A percentile compares a stretch with the other conserved stretches of the same genome.
phyloP scores from a whole-genome alignment of 2,113 vertebrate species.

The Saguinus imperator region DNA sequence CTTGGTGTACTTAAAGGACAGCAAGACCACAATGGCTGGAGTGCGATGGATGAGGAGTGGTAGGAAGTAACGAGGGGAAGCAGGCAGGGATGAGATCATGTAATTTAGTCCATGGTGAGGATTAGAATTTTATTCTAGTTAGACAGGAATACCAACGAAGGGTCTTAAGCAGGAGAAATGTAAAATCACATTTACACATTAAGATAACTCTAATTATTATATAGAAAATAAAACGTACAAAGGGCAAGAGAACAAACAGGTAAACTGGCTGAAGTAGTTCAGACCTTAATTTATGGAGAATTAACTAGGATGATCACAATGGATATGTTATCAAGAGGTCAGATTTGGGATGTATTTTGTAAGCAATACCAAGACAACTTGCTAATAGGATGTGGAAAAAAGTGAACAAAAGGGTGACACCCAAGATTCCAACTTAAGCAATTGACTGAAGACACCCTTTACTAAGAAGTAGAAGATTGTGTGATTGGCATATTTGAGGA shows the following conservation, averaged over 20 bases:
- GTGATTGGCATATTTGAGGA: not conserved
- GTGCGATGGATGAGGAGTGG: not conserved
- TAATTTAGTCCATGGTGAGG: not conserved
- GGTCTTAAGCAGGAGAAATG: not conserved
- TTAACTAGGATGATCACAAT: not conserved
- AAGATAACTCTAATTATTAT: not conserved
- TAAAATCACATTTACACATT: not conserved
- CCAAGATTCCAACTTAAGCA: not conserved
- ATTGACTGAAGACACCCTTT: not conserved
- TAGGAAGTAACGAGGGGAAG: not conserved
- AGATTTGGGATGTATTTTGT: not conserved
- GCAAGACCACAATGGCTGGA: not conserved
- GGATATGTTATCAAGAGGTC: not conserved
- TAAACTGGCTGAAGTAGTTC: not conserved
- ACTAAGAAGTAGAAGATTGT: not conserved
- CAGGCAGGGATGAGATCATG: not conserved
- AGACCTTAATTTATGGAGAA: not conserved
- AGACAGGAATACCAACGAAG: no score
- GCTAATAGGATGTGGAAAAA: not conserved
- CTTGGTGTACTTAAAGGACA: not conserved
- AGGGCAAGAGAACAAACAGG: not conserved
- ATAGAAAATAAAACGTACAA: not conserved
- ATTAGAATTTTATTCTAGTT: not conserved
- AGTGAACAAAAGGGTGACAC: not conserved
- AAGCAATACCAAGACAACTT: not conserved